phyloP scores from a whole-genome alignment of 1,140 invertebrate genomes.

The Diplogasteroides magnus region DNA sequence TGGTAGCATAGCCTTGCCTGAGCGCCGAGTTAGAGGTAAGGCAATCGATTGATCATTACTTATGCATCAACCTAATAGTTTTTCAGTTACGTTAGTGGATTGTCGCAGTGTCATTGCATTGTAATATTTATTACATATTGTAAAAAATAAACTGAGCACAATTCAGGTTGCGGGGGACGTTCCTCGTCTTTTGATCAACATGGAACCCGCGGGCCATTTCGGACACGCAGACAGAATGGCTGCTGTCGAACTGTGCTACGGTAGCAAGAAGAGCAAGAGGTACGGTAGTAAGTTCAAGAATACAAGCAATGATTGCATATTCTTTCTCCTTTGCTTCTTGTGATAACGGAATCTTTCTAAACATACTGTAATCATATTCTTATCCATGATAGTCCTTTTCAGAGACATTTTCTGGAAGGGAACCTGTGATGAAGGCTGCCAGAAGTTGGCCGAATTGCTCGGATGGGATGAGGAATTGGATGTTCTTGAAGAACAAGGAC shows the following conservation, averaged over 20 bases:
- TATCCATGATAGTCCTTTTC: constrained; percentile 30
- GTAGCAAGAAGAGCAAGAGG: constrained; percentile 60
- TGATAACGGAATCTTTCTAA: neutral
- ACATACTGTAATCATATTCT: neutral
- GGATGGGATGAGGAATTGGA: constrained; percentile 66
- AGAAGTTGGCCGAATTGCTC: constrained; percentile 71
- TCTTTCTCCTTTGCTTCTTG: neutral
- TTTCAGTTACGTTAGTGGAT: too few relatives aligned
- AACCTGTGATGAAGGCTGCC: constrained; percentile 79
- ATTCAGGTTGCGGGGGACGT: constrained; percentile 63
- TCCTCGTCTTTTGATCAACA: constrained; percentile 77
- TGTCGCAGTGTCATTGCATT: too few relatives aligned
- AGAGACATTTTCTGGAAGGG: constrained; percentile 81
- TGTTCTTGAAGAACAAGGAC: constrained; percentile 11
- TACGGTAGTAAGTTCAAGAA: constrained; percentile 12
- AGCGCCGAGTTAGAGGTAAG: too few relatives aligned
- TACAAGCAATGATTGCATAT: neutral
- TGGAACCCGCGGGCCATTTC: constrained; percentile 68
- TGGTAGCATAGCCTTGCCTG: too few relatives aligned
- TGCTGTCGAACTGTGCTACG: constrained; percentile 52
- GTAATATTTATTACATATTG: too few relatives aligned
- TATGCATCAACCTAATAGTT: too few relatives aligned
- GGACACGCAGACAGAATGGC: constrained; percentile 26
- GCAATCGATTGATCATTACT: too few relatives aligned
- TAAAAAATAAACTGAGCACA: neutral